phyloP scores from a whole-genome alignment of 2,888 invertebrate species.

The Mesorhabditis belari region DNA sequence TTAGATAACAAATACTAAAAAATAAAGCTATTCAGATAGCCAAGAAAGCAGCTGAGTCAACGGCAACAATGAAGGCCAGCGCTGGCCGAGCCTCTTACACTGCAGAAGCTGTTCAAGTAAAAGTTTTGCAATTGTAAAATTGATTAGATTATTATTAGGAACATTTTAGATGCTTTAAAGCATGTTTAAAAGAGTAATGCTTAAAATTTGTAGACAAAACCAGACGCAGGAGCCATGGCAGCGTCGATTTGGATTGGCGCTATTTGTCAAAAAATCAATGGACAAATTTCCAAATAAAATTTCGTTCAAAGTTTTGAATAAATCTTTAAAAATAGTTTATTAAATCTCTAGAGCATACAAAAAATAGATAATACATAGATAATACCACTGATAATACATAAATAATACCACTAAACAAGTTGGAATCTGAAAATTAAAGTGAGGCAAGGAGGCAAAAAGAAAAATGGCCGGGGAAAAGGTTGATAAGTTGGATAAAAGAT shows the following conservation, averaged over 20 bases:
- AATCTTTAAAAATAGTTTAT: too few species aligned
- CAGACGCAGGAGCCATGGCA: constrained; percentile 44
- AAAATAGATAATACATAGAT: too few species aligned
- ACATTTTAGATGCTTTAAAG: constrained; percentile 4
- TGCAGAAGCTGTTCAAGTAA: constrained; percentile 7
- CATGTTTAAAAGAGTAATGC: not conserved
- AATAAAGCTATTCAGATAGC: constrained; percentile 14
- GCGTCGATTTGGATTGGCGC: constrained; percentile 37
- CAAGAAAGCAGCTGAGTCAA: constrained; percentile 29
- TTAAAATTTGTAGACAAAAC: constrained; percentile 18
- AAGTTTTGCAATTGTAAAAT: not conserved
- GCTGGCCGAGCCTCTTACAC: constrained; percentile 45
- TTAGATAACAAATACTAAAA: not conserved
- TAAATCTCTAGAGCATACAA: too few species aligned
- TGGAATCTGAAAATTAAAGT: not conserved
- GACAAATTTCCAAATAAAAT: too few species aligned
- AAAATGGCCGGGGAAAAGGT: not conserved
- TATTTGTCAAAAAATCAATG: constrained; percentile 9
- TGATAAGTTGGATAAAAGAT: not conserved
- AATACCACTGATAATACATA: too few species aligned
- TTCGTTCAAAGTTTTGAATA: too few species aligned
- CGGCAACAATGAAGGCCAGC: constrained; percentile 31
- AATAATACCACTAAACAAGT: not conserved
- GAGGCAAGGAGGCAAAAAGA: not conserved
- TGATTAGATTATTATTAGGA: not conserved